Evolutionary conservation across 2,888 invertebrate species (phyloP), one percentile per base, ranked within the genome.

Genomic region (Sinhomidia bicolor): DNA sequence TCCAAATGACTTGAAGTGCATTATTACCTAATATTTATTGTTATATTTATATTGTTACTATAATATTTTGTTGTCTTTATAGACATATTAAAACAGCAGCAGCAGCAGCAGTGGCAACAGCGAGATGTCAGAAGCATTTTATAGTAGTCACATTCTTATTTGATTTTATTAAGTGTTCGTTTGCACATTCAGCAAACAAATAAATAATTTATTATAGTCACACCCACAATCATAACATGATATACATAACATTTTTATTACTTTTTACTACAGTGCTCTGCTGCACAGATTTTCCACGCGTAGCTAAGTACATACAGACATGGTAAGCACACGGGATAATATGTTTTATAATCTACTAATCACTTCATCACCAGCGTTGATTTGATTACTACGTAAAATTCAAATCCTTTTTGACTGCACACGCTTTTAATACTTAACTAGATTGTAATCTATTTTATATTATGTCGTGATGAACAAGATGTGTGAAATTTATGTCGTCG

Each of bases 191-290:
- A 2, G n/a, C 71, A 71, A 36, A 47, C 26, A 26, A 23, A 44
- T 74, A 74, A 23, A 41, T 71, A 44, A 41, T 71, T 71, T 71
- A 71, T 41, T 71, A 71, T 23, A 41, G 44, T 32, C 47, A 20
- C 74, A 47, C 74, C 74, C 47, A 44, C 47, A 74, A 47, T 74
- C 47, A 47, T 47, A 74, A 41, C 68, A 41, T 68, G 68, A 36
- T n/a, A 7, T n/a, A 32, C 32, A 44, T 41, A 23, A 47, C 74
- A 74, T 32, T 23, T 74, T 47, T 41, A 71, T 36, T 36, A 71
- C 17, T 71, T 47, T 74, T 47, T 47, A 47, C 74, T n/a, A n/a
- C n/a, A n/a, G n/a, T n/a, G n/a, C n/a, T n/a, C n/a, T n/a, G 47
- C 47, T 26, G 23, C 74, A 68, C 41, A 68, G 68, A 68, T 68